These are phyloP conservation scores for Aegithalos caudatus DNA, from an alignment of 2,113 vertebrate genomes.

Conservation along the genomic window DNA sequence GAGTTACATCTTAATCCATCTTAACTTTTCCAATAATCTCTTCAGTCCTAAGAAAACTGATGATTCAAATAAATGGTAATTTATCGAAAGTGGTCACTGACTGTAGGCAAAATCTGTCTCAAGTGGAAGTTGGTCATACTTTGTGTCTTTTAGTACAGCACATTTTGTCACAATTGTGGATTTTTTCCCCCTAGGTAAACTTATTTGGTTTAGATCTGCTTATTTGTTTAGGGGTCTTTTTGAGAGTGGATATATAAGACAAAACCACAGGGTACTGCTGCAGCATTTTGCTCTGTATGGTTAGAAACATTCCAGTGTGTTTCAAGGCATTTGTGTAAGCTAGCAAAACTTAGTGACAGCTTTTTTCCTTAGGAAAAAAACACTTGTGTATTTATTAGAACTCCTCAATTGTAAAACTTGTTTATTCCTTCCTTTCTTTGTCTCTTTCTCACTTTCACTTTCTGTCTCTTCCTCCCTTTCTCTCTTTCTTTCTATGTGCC, in stretches of 20 bases:
- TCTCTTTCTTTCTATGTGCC: background rate
- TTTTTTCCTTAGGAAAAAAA: background rate
- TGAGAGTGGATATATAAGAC: background rate
- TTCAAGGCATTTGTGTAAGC: background rate
- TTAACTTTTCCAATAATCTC: background rate
- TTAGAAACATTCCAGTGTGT: background rate
- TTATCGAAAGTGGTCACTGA: background rate
- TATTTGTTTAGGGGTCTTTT: background rate
- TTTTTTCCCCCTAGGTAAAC: fast-evolving
- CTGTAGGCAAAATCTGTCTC: background rate
- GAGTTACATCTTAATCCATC: constrained; percentile 34
- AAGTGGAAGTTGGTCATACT: background rate
- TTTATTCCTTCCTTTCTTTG: background rate
- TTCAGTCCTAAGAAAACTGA: background rate
- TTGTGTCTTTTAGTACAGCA: background rate
- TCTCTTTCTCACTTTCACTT: background rate
- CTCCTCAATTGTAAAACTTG: background rate
- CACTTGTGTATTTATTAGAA: background rate
- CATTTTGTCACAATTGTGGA: background rate
- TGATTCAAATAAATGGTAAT: background rate
- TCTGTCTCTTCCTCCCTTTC: background rate
- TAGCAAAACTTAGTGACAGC: background rate
- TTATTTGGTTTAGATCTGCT: background rate
- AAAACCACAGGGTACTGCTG: background rate
- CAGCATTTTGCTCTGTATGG: background rate